Percentiles rank a stretch among this genome's conserved stretches.
Conservation (phyloP, 2,113 vertebrate genomes). For the Urocynchramus pylzowi region DNA sequence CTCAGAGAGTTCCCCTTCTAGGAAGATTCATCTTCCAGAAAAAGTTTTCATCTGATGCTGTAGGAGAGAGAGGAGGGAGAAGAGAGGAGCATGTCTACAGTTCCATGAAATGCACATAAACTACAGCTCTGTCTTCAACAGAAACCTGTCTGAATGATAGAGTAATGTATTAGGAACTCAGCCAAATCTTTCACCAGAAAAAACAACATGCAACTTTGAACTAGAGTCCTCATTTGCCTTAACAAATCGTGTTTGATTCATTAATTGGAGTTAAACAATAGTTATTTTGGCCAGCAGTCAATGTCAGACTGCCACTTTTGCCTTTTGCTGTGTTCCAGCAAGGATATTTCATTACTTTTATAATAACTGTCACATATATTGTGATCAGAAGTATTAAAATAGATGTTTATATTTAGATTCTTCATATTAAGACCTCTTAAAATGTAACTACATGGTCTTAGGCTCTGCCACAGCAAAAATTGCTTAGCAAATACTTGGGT, state of each 20-base stretch:
- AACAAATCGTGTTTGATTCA: neutral
- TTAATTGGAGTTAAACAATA: neutral
- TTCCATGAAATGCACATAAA: neutral
- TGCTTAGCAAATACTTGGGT: neutral
- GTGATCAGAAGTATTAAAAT: neutral
- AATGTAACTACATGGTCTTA: neutral
- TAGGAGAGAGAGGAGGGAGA: neutral
- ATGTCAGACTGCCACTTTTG: neutral
- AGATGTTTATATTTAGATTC: neutral
- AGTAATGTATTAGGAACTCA: neutral
- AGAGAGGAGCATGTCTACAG: neutral
- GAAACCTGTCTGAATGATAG: neutral
- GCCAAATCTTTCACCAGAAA: neutral
- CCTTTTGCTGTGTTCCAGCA: neutral
- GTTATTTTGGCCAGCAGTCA: neutral
- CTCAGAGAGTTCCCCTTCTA: neutral
- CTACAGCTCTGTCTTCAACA: neutral
- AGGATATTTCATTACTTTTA: neutral
- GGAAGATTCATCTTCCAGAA: neutral
- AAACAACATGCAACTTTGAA: neutral
- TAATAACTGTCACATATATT: neutral
- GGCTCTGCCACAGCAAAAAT: neutral
- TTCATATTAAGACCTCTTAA: neutral
- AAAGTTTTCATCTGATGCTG: neutral
- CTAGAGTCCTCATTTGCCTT: neutral